phyloP scores from a whole-genome alignment of 1,140 invertebrate genomes.

The Megalonaias nervosa region DNA sequence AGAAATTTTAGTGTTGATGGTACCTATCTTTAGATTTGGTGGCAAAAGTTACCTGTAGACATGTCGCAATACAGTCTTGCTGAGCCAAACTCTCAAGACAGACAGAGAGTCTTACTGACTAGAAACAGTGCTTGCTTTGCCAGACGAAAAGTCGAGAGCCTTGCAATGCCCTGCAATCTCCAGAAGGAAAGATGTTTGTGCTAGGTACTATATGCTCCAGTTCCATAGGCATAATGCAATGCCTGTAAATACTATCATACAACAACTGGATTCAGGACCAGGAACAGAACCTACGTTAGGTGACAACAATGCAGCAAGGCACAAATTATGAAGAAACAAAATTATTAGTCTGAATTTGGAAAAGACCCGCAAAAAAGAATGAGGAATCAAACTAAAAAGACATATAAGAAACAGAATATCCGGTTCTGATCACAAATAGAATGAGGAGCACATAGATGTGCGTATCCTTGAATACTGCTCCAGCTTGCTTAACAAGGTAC shows the following conservation, averaged over 20 bases:
- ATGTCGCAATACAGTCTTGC: no score
- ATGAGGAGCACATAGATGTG: no score
- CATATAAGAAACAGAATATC: neutral
- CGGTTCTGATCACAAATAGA: neutral
- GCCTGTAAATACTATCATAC: neutral
- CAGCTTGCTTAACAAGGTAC: neutral
- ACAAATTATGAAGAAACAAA: slow-evolving; percentile 4
- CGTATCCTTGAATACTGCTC: neutral
- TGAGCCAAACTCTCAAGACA: no score
- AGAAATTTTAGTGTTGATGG: no score
- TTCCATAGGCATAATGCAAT: neutral
- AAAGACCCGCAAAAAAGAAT: neutral
- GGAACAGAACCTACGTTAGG: neutral
- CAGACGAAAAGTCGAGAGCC: no score
- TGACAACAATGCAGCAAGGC: neutral
- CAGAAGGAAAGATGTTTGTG: no score
- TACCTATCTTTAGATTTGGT: no score
- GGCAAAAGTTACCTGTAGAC: no score
- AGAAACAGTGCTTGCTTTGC: no score
- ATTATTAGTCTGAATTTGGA: neutral
- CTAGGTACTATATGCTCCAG: neutral
- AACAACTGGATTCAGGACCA: neutral
- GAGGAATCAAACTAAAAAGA: neutral
- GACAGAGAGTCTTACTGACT: no score
- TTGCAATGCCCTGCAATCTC: no score